Conservation (phyloP, 1,140 invertebrate genomes). For the Anastatus disparis region DNA sequence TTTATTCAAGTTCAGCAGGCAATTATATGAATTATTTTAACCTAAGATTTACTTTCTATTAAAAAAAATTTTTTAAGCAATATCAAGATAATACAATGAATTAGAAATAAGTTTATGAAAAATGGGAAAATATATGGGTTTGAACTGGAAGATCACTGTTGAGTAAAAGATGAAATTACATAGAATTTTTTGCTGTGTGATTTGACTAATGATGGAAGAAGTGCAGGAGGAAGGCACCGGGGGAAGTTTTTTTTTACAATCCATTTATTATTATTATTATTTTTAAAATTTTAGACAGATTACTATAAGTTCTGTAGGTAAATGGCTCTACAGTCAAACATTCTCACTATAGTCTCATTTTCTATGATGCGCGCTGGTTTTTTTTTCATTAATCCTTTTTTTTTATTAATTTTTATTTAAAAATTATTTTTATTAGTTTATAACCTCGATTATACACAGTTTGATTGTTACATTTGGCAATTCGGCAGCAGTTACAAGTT, state of each 20-base stretch:
- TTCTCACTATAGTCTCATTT: constrained; percentile 14
- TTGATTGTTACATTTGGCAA: constrained; percentile 64
- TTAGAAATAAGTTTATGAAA: too few relatives aligned
- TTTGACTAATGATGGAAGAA: constrained; percentile 13
- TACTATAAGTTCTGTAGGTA: constrained; percentile 13
- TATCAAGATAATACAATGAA: too few relatives aligned
- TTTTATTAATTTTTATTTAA: constrained; percentile 8
- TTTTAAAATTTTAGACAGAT: constrained; percentile 17
- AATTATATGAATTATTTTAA: too few relatives aligned
- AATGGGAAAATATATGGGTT: too few relatives aligned
- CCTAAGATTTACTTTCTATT: too few relatives aligned
- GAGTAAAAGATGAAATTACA: neutral
- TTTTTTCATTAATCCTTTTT: neutral
- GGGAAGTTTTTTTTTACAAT: constrained; percentile 45
- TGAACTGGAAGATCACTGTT: constrained; percentile 5
- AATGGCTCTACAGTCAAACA: constrained; percentile 22
- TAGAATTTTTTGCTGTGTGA: neutral
- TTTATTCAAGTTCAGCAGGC: too few relatives aligned
- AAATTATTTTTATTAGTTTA: too few relatives aligned
- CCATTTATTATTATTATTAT: constrained; percentile 12
- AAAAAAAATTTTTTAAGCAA: too few relatives aligned
- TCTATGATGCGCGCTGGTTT: constrained; percentile 1
- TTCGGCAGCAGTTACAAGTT: constrained; percentile 59
- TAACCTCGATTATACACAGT: constrained; percentile 52
- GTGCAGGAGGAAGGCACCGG: constrained; percentile 57